Base-by-base conservation (phyloP, 2,113 vertebrate species). In the Nannobrachium achirus region DNA sequence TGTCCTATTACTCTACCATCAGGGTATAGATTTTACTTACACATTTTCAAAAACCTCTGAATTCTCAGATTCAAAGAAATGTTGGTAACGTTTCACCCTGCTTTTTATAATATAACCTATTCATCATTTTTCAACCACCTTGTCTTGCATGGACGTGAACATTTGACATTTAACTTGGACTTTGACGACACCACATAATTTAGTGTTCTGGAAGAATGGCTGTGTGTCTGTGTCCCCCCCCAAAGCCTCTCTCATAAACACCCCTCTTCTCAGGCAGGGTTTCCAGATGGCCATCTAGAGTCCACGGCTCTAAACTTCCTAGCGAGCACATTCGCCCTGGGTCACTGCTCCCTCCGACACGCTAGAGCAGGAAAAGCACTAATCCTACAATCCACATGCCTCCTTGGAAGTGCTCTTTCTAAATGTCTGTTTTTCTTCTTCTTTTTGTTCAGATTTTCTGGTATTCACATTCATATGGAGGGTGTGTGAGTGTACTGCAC, bases 271-370 rank as follows among this genome's bases (percentile, higher is more conserved):
- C 82, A 84, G 81, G 25, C 25, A 79, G 82, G 69, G 63, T 78
- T 87, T 88, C 89, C 89, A 92, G 90, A 92, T 92, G 90, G 89
- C 85, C 72, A 78, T 55, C 75, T 74, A 70, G 75, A 73, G 73
- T 84, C 81, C 68, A 67, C 72, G 69, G 77, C 80, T 73, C 67
- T 79, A 63, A 85, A 89, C 78, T 81, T 84, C 74, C 84, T 77
- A 58, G 78, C 72, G 68, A 78, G 82, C 75, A 80, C 82, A 86
- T 89, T 93, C 78, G 79, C 75, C 82, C 78, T 74, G 64, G 89
- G 91, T 91, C 91, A 90, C 79, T 81, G 86, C 84, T 82, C 79
- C 60, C 82, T 73, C 66, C 63, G 70, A 86, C 85, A 87, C 60
- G 67, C 84, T 75, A 72, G 71, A 80, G 71, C 73, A 85, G 81